A percentile compares a stretch with the other conserved stretches of the same genome.
phyloP scores from a whole-genome alignment of 2,797 vertebrate genomes.

The Syngnathus rostellatus region DNA sequence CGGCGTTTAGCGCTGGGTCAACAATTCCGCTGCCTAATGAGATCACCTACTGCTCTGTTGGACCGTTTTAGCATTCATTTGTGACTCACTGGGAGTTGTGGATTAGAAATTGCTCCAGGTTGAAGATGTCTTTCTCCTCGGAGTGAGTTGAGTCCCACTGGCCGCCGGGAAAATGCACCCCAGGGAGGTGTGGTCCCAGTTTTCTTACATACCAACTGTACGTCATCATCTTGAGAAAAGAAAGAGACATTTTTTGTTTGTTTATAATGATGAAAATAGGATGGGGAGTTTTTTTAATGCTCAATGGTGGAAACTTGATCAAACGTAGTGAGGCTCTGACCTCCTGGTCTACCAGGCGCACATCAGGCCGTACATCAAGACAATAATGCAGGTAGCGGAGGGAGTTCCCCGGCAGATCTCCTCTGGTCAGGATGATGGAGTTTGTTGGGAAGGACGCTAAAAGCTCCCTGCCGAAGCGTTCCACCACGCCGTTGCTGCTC shows the following conservation, averaged over 20 bases:
- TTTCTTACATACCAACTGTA: conserved; percentile 91
- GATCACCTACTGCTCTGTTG: conserved; percentile 52
- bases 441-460: conserved; percentile 76
- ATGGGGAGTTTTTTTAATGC: neutral
- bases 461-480: conserved; percentile 84
- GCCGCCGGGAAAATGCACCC: conserved; percentile 80
- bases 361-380: conserved; percentile 77
- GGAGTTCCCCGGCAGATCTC: conserved; percentile 91
- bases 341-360: conserved; percentile 92
- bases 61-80: conserved; percentile 20
- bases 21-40: conserved; percentile 52
- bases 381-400: conserved; percentile 92
- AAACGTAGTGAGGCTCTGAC: conserved; percentile 56
- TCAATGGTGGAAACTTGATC: neutral
- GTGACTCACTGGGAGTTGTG: conserved; percentile 83
- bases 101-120: conserved; percentile 83
- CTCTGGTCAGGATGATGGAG: conserved; percentile 85
- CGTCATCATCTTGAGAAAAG: conserved; percentile 86
- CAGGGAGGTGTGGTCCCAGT: conserved; percentile 78
- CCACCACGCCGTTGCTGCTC: conserved; percentile 78
- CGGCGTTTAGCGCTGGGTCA: conserved; percentile 40
- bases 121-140: conserved; percentile 77
- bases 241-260: neutral
- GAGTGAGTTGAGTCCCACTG: conserved; percentile 77
- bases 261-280: conserved; percentile 8